Conservation (phyloP, 2,888 invertebrate genomes). For the Drosophila diplacantha region DNA sequence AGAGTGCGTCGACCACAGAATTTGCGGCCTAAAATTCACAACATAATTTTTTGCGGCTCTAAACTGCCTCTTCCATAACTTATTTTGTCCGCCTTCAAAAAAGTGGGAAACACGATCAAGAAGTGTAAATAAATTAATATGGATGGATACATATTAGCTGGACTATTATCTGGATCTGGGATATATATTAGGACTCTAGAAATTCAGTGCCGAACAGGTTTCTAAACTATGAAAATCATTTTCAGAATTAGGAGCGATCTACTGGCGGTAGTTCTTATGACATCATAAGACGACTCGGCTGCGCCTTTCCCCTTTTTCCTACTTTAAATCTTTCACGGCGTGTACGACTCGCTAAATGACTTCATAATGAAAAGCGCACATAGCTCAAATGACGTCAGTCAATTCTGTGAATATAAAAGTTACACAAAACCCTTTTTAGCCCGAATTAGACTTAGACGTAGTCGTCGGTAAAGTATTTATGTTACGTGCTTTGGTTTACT, state of each 20-base stretch:
- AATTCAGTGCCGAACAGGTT: not conserved
- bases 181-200: not conserved
- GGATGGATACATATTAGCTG: not conserved
- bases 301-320: not conserved
- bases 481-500: not conserved
- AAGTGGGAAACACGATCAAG: not conserved
- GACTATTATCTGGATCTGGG: not conserved
- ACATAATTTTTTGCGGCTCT: too few species aligned
- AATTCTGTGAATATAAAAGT: conserved; percentile 19
- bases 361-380: conserved; percentile 20
- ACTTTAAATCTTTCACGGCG: not conserved
- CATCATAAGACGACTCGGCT: not conserved
- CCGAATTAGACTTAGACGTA: not conserved
- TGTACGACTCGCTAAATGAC: conserved; percentile 6
- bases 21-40: too few species aligned
- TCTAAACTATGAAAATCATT: not conserved
- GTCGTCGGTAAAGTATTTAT: not conserved
- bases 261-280: not conserved
- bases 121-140: not conserved
- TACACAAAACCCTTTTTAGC: conserved; percentile 17
- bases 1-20: not conserved
- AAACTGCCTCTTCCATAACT: not conserved
- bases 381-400: conserved; percentile 21
- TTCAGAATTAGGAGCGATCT: not conserved
- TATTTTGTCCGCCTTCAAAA: not conserved